phyloP scores from a whole-genome alignment of 2,113 vertebrate genomes.

The Neopipo cinnamomea region DNA sequence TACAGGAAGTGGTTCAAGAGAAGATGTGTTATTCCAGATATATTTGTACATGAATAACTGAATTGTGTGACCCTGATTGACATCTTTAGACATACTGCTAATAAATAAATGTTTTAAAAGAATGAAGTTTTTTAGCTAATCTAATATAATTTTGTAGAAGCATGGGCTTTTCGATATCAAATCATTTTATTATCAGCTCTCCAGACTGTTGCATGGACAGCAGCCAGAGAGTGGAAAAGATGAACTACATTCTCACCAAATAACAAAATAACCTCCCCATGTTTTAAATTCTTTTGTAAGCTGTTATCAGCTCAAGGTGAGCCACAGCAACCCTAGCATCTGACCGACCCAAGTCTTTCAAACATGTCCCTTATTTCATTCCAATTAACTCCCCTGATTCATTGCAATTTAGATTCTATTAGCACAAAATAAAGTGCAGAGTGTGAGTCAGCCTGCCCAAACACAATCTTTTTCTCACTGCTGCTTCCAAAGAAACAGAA shows the following conservation, averaged over 20 bases:
- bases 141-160: not conserved
- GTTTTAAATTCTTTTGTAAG: not conserved
- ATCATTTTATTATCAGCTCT: not conserved
- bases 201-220: not conserved
- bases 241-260: not conserved
- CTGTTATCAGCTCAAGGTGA: not conserved
- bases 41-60: not conserved
- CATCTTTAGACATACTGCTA: not conserved
- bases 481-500: not conserved
- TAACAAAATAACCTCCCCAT: not conserved
- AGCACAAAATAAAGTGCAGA: not conserved
- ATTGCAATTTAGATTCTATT: not conserved
- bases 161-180: not conserved
- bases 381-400: not conserved
- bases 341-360: not conserved
- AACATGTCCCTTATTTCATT: not conserved
- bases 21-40: not conserved
- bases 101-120: not conserved
- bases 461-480: not conserved
- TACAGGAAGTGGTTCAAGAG: not conserved
- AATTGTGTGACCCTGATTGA: not conserved
- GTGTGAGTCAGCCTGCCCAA: not conserved
- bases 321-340: rapidly evolving
- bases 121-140: not conserved
- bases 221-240: not conserved